Base-by-base conservation (phyloP, 2,888 invertebrate species). In the Sphecodes monilicornis region DNA sequence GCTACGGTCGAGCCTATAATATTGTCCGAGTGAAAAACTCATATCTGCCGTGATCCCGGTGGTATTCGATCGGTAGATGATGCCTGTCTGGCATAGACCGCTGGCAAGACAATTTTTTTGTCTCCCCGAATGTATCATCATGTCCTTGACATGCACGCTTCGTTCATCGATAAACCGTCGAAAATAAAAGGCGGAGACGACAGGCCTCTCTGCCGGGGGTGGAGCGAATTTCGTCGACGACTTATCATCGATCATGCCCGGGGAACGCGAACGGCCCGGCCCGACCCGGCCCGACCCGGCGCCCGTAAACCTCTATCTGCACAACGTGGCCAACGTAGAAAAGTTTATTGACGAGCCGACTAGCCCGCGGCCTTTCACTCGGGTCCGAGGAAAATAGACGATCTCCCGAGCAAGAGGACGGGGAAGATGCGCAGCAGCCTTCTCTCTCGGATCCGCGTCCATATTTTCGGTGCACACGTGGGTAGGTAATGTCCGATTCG, bases 231-330 rank as follows among this genome's bases (percentile, higher is more conserved):
- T 86, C 82, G 87, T 82, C 73, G 50, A 77, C 70, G 83, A 81
- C 79, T 83, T 81, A 89, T 86, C 81, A 84, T 73, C 75, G 82
- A 84, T 86, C 81, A 74, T 73, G 68, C 76, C 80, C 76, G 16
- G 60, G 69, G 85, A 82, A 71, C 76, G 78, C 81, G 85, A 10
- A 50, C 50, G 50, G 50, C 50, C 22, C 46, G 46, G 22, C 10
- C 11, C 41, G 41, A 2, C 22, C 1, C 22, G 50, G 8, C 50
- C 10, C 50, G 50, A 50, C 50, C 22, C 22, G 50, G 8, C 22
- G 50, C 60, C 82, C 78, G 80, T 86, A 86, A 89, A 87, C 82
- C 79, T 78, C 85, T 86, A 84, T 89, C 87, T 76, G 66, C 68
- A 43, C 32, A 22, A 80, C 72, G 64, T 68, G 54, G 36, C 64